phyloP scores from a whole-genome alignment of 2,888 invertebrate genomes.

The Drosophila hawaiiensis region DNA sequence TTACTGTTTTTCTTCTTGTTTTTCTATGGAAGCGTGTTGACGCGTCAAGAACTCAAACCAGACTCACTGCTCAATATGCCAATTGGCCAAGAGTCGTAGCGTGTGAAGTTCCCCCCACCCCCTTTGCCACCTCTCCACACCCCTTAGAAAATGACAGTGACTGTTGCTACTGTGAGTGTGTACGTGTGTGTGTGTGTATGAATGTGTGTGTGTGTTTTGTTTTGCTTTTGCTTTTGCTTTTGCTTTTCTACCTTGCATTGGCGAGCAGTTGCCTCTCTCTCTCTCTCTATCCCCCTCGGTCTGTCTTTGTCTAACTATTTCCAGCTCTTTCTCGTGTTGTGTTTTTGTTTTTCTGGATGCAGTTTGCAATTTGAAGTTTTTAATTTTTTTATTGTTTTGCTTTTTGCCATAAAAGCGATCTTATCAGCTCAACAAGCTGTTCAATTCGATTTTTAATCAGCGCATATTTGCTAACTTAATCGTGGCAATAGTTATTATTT shows the following conservation, averaged over 20 bases:
- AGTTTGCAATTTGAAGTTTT: constrained; percentile 18
- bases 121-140: background rate
- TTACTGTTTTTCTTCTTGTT: background rate
- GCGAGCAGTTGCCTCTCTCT: constrained; percentile 2
- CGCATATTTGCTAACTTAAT: constrained; percentile 5
- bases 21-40: constrained; percentile 65
- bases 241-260: constrained; percentile 31
- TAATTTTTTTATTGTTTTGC: constrained; percentile 23
- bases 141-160: constrained; percentile 12
- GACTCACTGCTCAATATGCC: constrained; percentile 70
- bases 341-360: constrained; percentile 20
- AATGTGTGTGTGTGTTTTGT: constrained; percentile 9
- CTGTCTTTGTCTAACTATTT: background rate
- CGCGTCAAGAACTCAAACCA: constrained; percentile 78
- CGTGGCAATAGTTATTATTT: background rate
- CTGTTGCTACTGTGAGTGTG: constrained; percentile 6
- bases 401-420: background rate
- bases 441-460: constrained; percentile 9
- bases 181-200: constrained; percentile 7
- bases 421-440: constrained; percentile 26
- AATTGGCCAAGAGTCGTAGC: constrained; percentile 70
- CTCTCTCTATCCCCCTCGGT: constrained; percentile 2
- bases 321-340: background rate
- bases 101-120: constrained; percentile 21
- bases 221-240: constrained; percentile 13